Conservation (phyloP, 1,140 invertebrate genomes). For the Charaxes varanes region DNA sequence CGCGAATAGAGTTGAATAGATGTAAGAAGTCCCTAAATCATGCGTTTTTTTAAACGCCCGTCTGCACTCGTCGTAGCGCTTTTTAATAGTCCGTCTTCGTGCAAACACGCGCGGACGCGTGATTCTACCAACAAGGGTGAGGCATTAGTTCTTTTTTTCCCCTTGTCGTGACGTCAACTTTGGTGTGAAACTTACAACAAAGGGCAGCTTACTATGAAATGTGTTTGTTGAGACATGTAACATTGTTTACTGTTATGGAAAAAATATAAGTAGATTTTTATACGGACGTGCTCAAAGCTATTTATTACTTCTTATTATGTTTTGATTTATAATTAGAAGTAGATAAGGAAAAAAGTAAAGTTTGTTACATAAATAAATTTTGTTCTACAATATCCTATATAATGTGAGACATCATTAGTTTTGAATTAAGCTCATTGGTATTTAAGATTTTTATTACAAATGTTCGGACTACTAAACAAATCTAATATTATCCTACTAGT, state of each 20-base stretch:
- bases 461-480: too few relatives aligned
- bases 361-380: too few relatives aligned
- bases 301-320: background rate
- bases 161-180: slow-evolving; percentile 38
- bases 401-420: too few relatives aligned
- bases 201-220: slow-evolving; percentile 38
- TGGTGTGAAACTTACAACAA: slow-evolving; percentile 55
- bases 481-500: too few relatives aligned
- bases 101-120: slow-evolving; percentile 65
- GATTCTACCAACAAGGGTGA: slow-evolving; percentile 64
- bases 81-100: slow-evolving; percentile 64
- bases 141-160: slow-evolving; percentile 59
- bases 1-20: background rate
- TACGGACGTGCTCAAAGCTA: too few relatives aligned
- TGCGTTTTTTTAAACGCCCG: slow-evolving; percentile 14
- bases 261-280: too few relatives aligned
- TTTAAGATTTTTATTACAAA: too few relatives aligned
- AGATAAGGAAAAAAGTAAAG: too few relatives aligned
- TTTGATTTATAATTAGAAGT: too few relatives aligned
- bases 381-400: too few relatives aligned
- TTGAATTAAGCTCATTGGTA: too few relatives aligned
- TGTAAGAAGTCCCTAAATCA: too few relatives aligned
- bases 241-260: slow-evolving; percentile 16
- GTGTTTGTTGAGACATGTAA: slow-evolving; percentile 34
- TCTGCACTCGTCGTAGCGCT: slow-evolving; percentile 32